A percentile compares a stretch with the other conserved stretches of the same genome.
Evolutionary conservation across 2,797 vertebrate genomes (phyloP).

Genomic region (Sitta carolinensis): DNA sequence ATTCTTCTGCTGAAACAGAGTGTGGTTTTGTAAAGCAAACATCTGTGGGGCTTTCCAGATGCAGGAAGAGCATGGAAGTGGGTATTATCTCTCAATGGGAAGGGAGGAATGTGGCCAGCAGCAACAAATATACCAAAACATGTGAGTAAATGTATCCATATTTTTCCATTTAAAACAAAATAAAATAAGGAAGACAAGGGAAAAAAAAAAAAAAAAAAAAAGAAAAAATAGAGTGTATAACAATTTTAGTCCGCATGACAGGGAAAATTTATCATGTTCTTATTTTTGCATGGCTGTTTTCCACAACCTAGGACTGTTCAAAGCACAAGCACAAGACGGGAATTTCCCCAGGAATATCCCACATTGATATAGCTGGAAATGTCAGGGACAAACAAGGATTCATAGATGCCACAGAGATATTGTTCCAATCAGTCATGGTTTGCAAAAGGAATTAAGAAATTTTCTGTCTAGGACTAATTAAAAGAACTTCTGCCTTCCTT

Average conservation of each 20-base stretch:
- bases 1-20: slow-evolving; percentile 13
- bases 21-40: slow-evolving; percentile 18
- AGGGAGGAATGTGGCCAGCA: slow-evolving; percentile 12
- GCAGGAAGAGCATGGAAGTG: slow-evolving; percentile 12
- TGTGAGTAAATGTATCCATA: background rate
- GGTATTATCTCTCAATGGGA: slow-evolving; percentile 44
- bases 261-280: background rate
- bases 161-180: background rate
- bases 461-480: background rate
- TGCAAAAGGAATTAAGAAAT: background rate
- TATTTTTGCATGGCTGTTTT: background rate
- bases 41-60: slow-evolving; percentile 56
- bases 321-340: background rate
- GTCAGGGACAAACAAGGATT: background rate
- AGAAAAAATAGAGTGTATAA: background rate
- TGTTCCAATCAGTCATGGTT: background rate
- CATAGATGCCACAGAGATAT: background rate
- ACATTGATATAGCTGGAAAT: background rate
- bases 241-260: background rate
- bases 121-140: background rate
- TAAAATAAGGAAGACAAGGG: background rate
- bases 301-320: background rate
- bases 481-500: background rate
- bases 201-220: background rate
- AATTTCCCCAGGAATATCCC: background rate